A percentile compares a stretch with the other conserved stretches of the same genome.
Evolutionary conservation across 1,140 invertebrate species (phyloP).

Genomic region (Carposina sasakii): DNA sequence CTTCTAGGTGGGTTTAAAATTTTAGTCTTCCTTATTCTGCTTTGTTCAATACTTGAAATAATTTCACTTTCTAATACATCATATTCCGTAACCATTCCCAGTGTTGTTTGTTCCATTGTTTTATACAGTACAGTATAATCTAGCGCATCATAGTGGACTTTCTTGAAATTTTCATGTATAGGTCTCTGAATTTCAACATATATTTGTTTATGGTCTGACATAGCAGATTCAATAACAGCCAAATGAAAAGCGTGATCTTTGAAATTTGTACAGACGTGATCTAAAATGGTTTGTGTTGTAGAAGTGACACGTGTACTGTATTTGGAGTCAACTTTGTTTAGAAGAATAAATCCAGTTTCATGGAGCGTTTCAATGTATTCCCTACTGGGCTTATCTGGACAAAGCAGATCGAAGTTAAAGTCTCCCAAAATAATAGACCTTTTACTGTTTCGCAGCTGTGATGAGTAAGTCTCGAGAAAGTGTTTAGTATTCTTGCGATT

Average conservation of each 20-base stretch:
- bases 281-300: conserved; percentile 6
- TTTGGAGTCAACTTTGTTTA: conserved; percentile 6
- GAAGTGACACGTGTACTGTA: background rate
- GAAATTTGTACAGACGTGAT: conserved; percentile 9
- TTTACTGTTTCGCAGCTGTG: conserved; percentile 2
- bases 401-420: conserved; percentile 4
- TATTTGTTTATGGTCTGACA: conserved; percentile 15
- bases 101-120: background rate
- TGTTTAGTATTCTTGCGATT: conserved; percentile 7
- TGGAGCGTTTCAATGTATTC: background rate
- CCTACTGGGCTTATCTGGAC: background rate
- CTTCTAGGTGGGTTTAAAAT: conserved; percentile 1
- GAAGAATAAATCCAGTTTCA: conserved; percentile 1
- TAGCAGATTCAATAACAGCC: conserved; percentile 5
- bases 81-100: background rate
- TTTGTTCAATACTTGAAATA: background rate
- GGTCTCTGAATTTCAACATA: conserved; percentile 6
- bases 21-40: conserved; percentile 7
- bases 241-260: conserved; percentile 5
- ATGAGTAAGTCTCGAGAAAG: conserved; percentile 2
- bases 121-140: conserved; percentile 5
- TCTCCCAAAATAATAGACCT: background rate
- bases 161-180: too few species aligned
- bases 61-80: background rate
- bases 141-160: conserved; percentile 7